These are phyloP conservation scores for Encarsia formosa DNA, from an alignment of 2,888 invertebrate genomes.

Conservation along the genomic window DNA sequence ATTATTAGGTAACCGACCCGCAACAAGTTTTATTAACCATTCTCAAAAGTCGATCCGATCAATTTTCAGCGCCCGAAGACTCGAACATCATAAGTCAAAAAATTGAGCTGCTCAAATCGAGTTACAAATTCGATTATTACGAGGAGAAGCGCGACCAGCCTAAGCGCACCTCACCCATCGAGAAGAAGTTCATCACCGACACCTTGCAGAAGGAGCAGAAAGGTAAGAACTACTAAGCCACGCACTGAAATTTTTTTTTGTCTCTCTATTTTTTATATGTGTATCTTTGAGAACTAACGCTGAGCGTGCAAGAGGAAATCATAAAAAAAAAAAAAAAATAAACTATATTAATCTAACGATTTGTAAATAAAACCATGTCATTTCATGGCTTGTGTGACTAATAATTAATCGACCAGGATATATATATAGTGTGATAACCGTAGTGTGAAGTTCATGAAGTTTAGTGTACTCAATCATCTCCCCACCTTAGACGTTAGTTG, in stretches of 20 bases:
- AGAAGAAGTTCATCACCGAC: conserved; percentile 47
- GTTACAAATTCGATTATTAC: conserved; percentile 39
- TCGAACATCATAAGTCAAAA: conserved; percentile 46
- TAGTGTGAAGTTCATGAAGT: too few relatives aligned
- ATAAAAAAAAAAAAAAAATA: too few relatives aligned
- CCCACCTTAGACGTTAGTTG: too few relatives aligned
- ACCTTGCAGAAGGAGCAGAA: conserved; percentile 44
- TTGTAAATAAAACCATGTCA: too few relatives aligned
- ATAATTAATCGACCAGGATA: too few relatives aligned
- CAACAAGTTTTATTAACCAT: too few relatives aligned
- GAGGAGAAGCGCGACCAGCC: conserved; percentile 46
- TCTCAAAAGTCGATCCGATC: too few relatives aligned
- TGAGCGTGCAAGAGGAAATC: conserved; percentile 16
- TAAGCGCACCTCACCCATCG: conserved; percentile 43
- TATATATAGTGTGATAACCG: too few relatives aligned
- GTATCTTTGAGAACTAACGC: background rate
- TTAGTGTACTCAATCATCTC: too few relatives aligned
- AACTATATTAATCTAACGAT: too few relatives aligned
- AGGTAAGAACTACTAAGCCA: conserved; percentile 35
- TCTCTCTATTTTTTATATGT: conserved; percentile 1
- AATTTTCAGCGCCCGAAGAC: conserved; percentile 40
- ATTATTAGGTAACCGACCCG: too few relatives aligned
- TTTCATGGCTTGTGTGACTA: too few relatives aligned
- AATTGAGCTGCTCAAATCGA: conserved; percentile 40
- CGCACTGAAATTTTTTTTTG: background rate